Conservation (phyloP, 2,888 invertebrate genomes). For the Shargacucullia verbasci region DNA sequence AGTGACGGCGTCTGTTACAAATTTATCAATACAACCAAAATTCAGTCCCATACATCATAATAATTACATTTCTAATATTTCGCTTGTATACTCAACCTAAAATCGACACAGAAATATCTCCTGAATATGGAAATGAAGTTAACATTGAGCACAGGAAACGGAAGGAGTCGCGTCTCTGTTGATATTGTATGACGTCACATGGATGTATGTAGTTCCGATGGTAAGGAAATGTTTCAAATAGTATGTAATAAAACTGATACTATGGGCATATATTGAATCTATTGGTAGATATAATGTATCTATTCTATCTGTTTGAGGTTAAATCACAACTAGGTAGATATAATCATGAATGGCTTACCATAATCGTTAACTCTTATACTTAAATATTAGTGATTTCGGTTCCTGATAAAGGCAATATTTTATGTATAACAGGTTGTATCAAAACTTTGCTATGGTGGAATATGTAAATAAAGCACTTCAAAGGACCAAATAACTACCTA, state of each 20-base stretch:
- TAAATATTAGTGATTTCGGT: background rate
- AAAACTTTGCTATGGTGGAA: too few relatives aligned
- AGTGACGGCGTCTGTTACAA: too few relatives aligned
- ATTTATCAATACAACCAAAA: too few relatives aligned
- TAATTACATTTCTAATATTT: background rate
- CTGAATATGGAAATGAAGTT: constrained; percentile 53
- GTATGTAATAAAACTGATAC: background rate
- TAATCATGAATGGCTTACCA: constrained; percentile 5
- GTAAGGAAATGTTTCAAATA: constrained; percentile 21
- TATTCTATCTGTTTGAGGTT: background rate
- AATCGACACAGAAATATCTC: constrained; percentile 29
- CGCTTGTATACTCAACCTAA: background rate
- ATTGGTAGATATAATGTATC: background rate
- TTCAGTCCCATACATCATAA: too few relatives aligned
- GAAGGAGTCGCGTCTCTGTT: constrained; percentile 57
- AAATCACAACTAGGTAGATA: background rate
- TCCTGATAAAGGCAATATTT: background rate
- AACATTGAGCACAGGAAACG: constrained; percentile 61
- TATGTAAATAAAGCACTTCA: too few relatives aligned
- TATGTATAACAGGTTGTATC: background rate
- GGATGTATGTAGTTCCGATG: constrained; percentile 28
- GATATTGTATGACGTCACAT: constrained; percentile 37
- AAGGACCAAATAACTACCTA: too few relatives aligned
- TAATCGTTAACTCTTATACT: constrained; percentile 3
- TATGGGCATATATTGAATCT: background rate